Evolutionary conservation across 2,797 vertebrate genomes (phyloP), one percentile per base, ranked within the genome.

Genomic region (Channallabes apus): DNA sequence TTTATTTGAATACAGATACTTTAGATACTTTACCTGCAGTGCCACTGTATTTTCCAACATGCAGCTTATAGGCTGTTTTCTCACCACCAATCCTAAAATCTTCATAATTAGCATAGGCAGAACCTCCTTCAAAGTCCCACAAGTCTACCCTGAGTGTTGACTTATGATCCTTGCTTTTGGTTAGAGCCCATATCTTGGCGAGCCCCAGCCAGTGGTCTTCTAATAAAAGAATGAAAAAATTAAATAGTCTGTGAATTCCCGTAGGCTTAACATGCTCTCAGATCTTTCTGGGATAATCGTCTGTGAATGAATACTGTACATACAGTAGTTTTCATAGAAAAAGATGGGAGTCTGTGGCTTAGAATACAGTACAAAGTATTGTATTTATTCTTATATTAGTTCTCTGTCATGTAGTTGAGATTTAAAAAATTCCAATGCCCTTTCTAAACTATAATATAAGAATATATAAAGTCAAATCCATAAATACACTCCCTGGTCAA

Each of bases 121-220:
- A 68, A 24, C 78, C 87, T 0, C 80, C 88, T 46, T 92, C 88
- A 3, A 91, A 88, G 85, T 93, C 93, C 90, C 88, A 91, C 38
- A 95, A 84, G 65, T 93, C 92, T 4, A 93, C 89, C 3, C 84
- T 71, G 85, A 94, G 41, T 22, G 4, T 75, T 71, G 90, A 90
- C 3, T 5, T 89, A 56, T 78, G 89, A 7, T 61, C 29, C 0
- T 76, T 87, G 15, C 38, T 64, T 73, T 88, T 89, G 0, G 92
- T 92, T 85, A 95, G 73, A 65, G 24, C 38, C n/a, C 75, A 89
- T 65, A 93, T 79, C n/a, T 89, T 93, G n/a, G 78, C 24, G n/a
- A 95, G 90, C 0, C 94, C 93, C 1, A 93, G 89, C 94, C 94
- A 94, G 87, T 73, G 41, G 6, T 73, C 71, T 18, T 20, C 73